Base-by-base conservation (phyloP, 2,797 vertebrate species). In the Clamator glandarius region DNA sequence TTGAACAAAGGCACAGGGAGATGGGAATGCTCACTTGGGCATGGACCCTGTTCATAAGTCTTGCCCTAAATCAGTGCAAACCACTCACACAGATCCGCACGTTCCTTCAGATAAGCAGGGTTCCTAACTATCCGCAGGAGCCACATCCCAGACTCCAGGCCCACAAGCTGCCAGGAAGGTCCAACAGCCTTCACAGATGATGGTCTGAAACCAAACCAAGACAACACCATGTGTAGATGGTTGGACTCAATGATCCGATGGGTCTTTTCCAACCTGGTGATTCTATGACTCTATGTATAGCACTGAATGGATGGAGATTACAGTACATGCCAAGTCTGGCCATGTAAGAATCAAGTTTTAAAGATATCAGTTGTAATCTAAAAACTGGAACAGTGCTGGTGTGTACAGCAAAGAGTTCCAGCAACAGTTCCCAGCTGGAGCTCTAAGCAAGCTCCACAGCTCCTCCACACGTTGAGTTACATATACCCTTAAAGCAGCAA, bases 61-160 rank as follows among this genome's bases (percentile, higher is more conserved):
- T 31, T 51, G 26, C n/a, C 54, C 26, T 55, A 23, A 48, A 82
- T 25, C 58, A 46, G 41, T 25, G n/a, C 55, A 61, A 59, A 12
- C 7, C 69, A 31, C 54, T 33, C 17, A 3, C 2, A 41, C 14
- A 24, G 44, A 36, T 46, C 20, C 28, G 29, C 0, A 0, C 4
- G 21, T 36, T 74, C 46, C 48, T 70, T 23, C 76, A 58, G 31
- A 50, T 1, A 42, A 44, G 55, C 33, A 75, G 57, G 33, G 52
- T 39, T 62, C 15, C 36, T 51, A 73, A 31, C 25, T 2, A 31
- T 2, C 21, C 35, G 35, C 31, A 31, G 29, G 25, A 52, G 11
- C 35, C 29, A 17, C 48, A 48, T 41, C 39, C 39, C 25, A 44
- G 64, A 5, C 18, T 33, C 33, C 80, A 57, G 29, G 3, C 15